A percentile compares a stretch with the other conserved stretches of the same genome.
Conservation (phyloP, 2,797 vertebrate species). For the Nasua narica region DNA sequence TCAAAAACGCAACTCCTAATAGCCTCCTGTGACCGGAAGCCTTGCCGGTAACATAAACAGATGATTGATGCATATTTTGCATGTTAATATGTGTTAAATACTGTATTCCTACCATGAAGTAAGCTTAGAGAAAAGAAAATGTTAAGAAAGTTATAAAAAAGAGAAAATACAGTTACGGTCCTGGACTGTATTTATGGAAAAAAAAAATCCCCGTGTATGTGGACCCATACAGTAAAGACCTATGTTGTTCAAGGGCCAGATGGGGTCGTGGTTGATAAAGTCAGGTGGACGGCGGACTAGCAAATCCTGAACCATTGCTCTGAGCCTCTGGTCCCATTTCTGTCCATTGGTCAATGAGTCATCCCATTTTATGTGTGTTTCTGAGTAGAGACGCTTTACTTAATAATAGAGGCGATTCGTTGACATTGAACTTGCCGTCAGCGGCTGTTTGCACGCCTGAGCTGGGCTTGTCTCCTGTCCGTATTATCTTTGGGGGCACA, state of each 20-base stretch:
- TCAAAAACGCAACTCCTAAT: not conserved
- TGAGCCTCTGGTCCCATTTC: not conserved
- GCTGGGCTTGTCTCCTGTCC: not conserved
- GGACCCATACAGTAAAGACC: not conserved
- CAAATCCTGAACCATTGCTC: not conserved
- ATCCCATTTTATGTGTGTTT: not conserved
- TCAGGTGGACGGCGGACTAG: not conserved
- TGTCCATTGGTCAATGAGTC: too few relatives aligned
- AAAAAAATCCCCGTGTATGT: not conserved
- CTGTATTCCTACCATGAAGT: not conserved
- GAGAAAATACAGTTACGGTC: not conserved
- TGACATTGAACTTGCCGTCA: not conserved
- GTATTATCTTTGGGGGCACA: not conserved
- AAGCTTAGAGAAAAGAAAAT: not conserved
- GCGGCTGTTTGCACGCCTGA: not conserved
- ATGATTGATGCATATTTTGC: not conserved
- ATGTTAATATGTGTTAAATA: not conserved
- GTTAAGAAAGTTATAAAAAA: not conserved
- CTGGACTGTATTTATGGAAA: not conserved
- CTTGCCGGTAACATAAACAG: not conserved
- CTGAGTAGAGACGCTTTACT: not conserved
- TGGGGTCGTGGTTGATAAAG: not conserved
- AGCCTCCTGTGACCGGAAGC: not conserved
- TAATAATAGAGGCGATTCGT: not conserved
- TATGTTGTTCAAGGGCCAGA: not conserved